Percentiles rank a stretch among this genome's conserved stretches.
Evolutionary conservation across 2,888 invertebrate genomes (phyloP).

Genomic region (Malthinus seriepunctatus): DNA sequence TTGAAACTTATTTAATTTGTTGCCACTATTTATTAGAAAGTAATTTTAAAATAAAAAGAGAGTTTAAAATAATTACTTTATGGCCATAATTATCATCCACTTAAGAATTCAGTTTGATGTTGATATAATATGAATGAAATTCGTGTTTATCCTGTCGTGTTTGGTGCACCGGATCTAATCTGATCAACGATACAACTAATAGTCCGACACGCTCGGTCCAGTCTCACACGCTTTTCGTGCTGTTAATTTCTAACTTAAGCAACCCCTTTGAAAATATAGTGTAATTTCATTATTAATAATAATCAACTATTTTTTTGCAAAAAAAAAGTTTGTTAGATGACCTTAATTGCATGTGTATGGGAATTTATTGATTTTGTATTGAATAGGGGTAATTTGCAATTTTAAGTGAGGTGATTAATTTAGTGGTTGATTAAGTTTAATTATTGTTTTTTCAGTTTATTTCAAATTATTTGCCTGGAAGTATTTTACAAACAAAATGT

Average conservation of each 20-base stretch:
- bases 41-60: conserved; percentile 7
- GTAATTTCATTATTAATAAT: conserved; percentile 18
- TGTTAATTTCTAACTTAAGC: conserved; percentile 24
- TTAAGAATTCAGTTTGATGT: conserved; percentile 23
- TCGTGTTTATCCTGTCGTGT: conserved; percentile 26
- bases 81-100: conserved; percentile 18
- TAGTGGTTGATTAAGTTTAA: no score
- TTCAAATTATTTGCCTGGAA: no score
- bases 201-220: conserved; percentile 25
- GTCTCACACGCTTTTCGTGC: conserved; percentile 27
- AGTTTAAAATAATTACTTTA: conserved; percentile 11
- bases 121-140: conserved; percentile 29
- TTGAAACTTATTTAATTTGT: not conserved
- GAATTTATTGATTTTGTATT: no score
- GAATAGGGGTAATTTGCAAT: no score
- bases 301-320: not conserved
- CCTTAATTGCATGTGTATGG: no score
- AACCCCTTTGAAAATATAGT: conserved; percentile 17
- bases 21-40: not conserved
- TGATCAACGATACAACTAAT: conserved; percentile 29
- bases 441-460: no score
- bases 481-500: no score
- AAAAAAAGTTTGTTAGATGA: no score
- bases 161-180: conserved; percentile 23
- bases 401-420: no score